These are phyloP conservation scores for Nymphalis urticae DNA, from an alignment of 2,888 invertebrate species.

Conservation along the genomic window DNA sequence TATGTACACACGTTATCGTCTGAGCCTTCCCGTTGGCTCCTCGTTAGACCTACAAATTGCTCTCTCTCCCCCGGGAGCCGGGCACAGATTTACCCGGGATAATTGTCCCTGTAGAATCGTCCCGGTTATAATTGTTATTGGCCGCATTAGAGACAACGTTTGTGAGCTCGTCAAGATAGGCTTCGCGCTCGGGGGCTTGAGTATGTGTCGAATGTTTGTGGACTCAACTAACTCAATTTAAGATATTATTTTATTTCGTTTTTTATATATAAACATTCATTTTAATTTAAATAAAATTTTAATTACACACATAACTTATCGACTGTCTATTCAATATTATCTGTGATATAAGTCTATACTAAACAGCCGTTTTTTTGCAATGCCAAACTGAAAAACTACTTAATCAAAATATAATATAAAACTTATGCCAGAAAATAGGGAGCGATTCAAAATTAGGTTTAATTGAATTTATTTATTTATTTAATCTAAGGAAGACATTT, in stretches of 20 bases:
- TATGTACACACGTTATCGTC: slow-evolving; percentile 48
- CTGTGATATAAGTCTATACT: no score
- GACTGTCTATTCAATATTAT: no score
- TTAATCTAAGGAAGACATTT: no score
- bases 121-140: slow-evolving; percentile 43
- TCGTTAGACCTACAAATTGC: slow-evolving; percentile 56
- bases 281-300: no score
- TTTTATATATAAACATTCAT: not conserved
- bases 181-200: slow-evolving; percentile 22
- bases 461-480: no score
- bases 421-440: no score
- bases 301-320: no score
- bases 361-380: no score
- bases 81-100: slow-evolving; percentile 33
- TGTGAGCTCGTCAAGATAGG: slow-evolving; percentile 30
- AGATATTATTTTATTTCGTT: not conserved
- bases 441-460: no score
- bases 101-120: slow-evolving; percentile 39
- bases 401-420: no score
- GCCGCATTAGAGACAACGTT: slow-evolving; percentile 33
- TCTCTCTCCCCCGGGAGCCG: slow-evolving; percentile 33
- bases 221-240: not conserved
- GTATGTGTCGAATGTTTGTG: slow-evolving; percentile 15
- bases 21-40: slow-evolving; percentile 55
- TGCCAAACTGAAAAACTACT: no score